Base-by-base conservation (phyloP, 2,797 vertebrate genomes). In the Furcifer pardalis region DNA sequence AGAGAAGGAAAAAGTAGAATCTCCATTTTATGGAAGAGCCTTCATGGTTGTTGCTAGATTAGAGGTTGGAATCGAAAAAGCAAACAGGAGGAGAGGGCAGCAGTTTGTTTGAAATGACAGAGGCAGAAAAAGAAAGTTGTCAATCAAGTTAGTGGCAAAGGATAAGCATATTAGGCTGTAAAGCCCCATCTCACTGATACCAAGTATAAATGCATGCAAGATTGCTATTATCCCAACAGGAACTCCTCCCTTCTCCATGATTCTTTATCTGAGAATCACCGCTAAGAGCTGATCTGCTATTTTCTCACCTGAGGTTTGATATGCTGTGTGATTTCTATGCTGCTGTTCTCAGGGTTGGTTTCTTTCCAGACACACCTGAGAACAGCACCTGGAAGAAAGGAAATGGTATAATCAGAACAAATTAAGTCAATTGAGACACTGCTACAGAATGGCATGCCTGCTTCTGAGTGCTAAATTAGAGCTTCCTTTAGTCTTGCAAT, bases 281-380 rank as follows among this genome's bases (percentile, higher is more conserved):
- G 27, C 9, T 13, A 63, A 79, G 23, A 79, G 62, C 42, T 49
- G 21, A n/a, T 6, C 13, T 7, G 35, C 21, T 77, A 12, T 78
- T 66, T 49, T 42, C 30, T 30, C 77, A 13, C 62, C 19, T 13
- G 21, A 46, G 42, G 62, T 15, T 66, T 80, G 63, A 37, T 15
- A 68, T 32, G n/a, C 44, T 35, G 32, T 23, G 25, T 66, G 21
- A 6, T 79, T 35, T 23, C 44, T 35, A 25, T 32, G n/a, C 25
- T 79, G 12, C 63, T 49, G 27, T 81, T 21, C 52, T 4, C 30
- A 1, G 7, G 21, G 27, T 12, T 7, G 27, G 25, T 46, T 69
- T 69, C 32, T 37, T 80, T 68, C n/a, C 69, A 7, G 25, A 10
- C 65, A 56, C 25, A 71, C 66, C 79, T 81, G 79, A 81, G 66